Conservation (phyloP, 2,888 invertebrate genomes). For the Drosophila putrida region DNA sequence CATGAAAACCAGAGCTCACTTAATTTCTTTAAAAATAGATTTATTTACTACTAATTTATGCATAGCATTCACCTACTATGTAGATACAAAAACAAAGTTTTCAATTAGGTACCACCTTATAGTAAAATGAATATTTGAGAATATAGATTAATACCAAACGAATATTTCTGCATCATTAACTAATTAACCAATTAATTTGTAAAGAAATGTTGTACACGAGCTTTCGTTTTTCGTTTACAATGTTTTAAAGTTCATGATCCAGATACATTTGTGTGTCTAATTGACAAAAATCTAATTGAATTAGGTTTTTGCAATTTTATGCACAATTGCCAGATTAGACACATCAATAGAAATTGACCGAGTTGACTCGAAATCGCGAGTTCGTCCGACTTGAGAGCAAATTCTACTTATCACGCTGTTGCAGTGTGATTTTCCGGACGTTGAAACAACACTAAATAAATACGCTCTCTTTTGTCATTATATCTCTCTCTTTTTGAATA, state of each 20-base stretch:
- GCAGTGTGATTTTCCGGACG: slow-evolving; percentile 62
- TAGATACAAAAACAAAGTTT: no score
- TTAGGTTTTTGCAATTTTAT: slow-evolving; percentile 27
- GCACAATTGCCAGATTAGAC: slow-evolving; percentile 37
- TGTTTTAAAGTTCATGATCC: no score
- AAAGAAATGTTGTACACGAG: not conserved
- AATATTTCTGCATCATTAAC: no score
- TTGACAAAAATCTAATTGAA: slow-evolving; percentile 18
- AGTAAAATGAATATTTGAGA: no score
- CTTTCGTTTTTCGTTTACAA: no score
- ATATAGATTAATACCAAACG: no score
- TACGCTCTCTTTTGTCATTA: slow-evolving; percentile 1
- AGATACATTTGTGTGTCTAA: slow-evolving; percentile 1
- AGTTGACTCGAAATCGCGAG: slow-evolving; percentile 16
- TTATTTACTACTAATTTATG: not conserved
- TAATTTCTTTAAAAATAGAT: not conserved
- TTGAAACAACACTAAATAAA: slow-evolving; percentile 12
- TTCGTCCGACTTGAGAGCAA: not conserved
- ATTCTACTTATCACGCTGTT: slow-evolving; percentile 52
- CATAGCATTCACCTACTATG: not conserved
- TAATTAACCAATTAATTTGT: not conserved
- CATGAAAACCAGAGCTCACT: not conserved
- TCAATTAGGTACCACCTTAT: no score
- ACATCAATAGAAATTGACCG: slow-evolving; percentile 37
- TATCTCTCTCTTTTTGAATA: not conserved